Evolutionary conservation across 2,113 vertebrate species (phyloP).

Genomic region (Phodopus roborovskii): DNA sequence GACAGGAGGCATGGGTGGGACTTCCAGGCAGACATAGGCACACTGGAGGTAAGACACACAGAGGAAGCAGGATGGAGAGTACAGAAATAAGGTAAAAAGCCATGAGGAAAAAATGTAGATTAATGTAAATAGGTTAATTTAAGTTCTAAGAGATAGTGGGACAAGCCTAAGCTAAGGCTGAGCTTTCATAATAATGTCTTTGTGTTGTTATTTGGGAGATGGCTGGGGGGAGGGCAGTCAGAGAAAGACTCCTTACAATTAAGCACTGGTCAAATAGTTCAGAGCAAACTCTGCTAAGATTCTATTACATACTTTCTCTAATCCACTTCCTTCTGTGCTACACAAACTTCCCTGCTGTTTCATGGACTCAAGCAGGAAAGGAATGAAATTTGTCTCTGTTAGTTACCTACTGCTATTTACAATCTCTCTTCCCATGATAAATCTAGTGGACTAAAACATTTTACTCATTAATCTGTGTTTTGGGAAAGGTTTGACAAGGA

Average conservation of each 20-base stretch:
- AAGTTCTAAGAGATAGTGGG: neutral
- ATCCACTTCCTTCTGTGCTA: conserved; percentile 22
- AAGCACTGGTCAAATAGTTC: neutral
- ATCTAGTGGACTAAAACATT: neutral
- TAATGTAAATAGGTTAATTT: neutral
- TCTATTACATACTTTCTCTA: neutral
- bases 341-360: conserved; percentile 7
- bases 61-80: neutral
- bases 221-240: neutral
- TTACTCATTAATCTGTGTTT: neutral
- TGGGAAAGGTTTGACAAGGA: neutral
- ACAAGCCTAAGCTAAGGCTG: neutral
- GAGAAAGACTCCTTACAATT: neutral
- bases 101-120: neutral
- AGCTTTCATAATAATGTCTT: neutral
- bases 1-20: neutral
- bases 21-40: neutral
- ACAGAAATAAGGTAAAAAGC: neutral
- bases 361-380: neutral
- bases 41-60: neutral
- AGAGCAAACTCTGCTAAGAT: conserved; percentile 34
- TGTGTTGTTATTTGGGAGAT: neutral
- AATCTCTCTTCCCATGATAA: neutral
- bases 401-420: neutral
- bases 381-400: conserved; percentile 10